Evolutionary conservation across 2,113 vertebrate species (phyloP).

Genomic region (Actenoides lindsayi): DNA sequence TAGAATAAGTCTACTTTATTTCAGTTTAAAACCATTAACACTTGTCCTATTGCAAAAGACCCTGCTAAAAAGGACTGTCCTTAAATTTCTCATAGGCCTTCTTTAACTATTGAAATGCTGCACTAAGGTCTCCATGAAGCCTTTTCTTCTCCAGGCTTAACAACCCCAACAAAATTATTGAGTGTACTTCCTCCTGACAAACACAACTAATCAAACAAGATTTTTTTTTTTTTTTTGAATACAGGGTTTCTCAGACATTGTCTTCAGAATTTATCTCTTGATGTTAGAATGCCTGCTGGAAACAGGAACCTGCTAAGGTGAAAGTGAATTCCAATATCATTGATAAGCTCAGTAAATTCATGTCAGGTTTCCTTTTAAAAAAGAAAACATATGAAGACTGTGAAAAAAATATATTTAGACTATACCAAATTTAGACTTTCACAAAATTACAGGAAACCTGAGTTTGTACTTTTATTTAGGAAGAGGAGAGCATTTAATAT

Average conservation of each 20-base stretch:
- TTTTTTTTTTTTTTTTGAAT: no score
- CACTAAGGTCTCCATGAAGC: background rate
- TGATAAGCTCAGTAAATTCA: background rate
- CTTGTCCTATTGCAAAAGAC: background rate
- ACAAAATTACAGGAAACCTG: background rate
- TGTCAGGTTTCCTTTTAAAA: background rate
- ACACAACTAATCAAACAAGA: background rate
- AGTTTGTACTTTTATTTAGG: background rate
- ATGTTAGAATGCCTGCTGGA: background rate
- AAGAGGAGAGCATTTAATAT: background rate
- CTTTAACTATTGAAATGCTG: background rate
- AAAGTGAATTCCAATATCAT: background rate
- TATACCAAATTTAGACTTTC: accelerated
- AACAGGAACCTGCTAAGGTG: background rate
- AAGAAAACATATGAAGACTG: background rate
- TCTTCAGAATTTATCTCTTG: background rate
- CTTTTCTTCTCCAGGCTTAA: background rate
- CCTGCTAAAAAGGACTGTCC: background rate
- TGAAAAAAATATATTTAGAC: background rate
- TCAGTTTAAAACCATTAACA: background rate
- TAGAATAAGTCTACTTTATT: background rate
- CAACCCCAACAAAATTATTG: background rate
- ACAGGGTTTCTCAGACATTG: background rate
- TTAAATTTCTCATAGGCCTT: background rate
- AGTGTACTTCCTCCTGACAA: background rate